Evolutionary conservation across 30 jellyfish, hydroid and myxozoan genomes (phyloP).

Genomic region (Aurelia sp.): DNA sequence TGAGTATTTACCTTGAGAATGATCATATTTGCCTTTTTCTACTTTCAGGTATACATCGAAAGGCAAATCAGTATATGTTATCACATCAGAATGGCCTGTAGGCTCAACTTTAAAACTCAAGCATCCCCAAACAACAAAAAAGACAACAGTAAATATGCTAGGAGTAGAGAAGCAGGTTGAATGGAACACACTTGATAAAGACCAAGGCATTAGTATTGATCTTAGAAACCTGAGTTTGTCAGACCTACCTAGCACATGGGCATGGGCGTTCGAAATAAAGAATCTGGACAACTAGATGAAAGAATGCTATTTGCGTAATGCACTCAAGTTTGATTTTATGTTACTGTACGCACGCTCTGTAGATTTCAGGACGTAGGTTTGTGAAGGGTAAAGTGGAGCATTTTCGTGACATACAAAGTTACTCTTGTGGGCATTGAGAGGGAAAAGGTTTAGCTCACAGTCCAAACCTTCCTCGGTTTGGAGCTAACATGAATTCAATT

Average conservation of each 20-base stretch:
- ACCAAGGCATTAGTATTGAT: slow-evolving; percentile 55
- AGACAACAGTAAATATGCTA: slow-evolving; percentile 60
- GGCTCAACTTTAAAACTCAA: slow-evolving; percentile 28
- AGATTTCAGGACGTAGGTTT: no score
- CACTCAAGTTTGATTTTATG: not conserved
- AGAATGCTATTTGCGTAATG: not conserved
- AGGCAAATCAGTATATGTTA: slow-evolving; percentile 66
- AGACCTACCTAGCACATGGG: slow-evolving; percentile 54
- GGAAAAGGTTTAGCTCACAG: no score
- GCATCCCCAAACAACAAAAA: slow-evolving; percentile 52
- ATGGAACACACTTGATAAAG: slow-evolving; percentile 31
- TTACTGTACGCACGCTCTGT: not conserved
- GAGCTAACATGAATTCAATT: no score
- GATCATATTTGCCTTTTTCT: not conserved
- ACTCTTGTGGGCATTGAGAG: no score
- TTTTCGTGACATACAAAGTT: no score
- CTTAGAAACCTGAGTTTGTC: slow-evolving; percentile 31
- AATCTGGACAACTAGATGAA: not conserved
- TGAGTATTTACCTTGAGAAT: not conserved
- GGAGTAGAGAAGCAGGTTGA: slow-evolving; percentile 46
- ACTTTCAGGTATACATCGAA: slow-evolving; percentile 72
- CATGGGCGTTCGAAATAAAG: slow-evolving; percentile 57
- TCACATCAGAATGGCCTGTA: slow-evolving; percentile 75
- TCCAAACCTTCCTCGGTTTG: no score
- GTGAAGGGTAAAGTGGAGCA: no score